These are phyloP conservation scores for Cabera pusaria DNA, from an alignment of 2,888 invertebrate species.

Conservation along the genomic window DNA sequence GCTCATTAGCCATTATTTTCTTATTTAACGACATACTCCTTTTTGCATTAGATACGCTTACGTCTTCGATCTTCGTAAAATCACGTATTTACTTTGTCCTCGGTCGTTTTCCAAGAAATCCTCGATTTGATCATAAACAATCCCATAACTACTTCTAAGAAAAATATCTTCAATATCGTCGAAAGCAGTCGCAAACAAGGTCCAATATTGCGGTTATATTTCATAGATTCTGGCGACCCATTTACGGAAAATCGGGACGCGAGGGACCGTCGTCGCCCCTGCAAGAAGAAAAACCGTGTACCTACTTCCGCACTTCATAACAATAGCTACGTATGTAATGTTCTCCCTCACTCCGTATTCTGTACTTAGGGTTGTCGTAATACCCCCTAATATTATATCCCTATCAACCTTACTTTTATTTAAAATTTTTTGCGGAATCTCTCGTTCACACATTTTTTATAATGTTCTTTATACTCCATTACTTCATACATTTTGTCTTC, in stretches of 20 bases:
- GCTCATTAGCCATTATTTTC: too few relatives aligned
- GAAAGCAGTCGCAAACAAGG: conserved; percentile 23
- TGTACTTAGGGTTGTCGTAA: conserved; percentile 10
- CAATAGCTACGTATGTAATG: conserved; percentile 27
- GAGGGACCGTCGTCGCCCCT: conserved; percentile 24
- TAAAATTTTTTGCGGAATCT: too few relatives aligned
- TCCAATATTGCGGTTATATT: conserved; percentile 26
- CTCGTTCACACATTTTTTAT: too few relatives aligned
- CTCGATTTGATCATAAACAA: conserved; percentile 15
- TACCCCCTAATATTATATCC: neutral
- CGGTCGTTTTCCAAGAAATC: too few relatives aligned
- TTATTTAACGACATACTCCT: too few relatives aligned
- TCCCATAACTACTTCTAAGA: conserved; percentile 15
- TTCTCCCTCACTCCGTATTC: conserved; percentile 18
- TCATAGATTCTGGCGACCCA: conserved; percentile 29
- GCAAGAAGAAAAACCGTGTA: conserved; percentile 24
- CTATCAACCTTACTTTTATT: conserved; percentile 1
- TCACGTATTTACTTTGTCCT: neutral
- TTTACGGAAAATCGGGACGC: conserved; percentile 29
- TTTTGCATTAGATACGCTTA: too few relatives aligned
- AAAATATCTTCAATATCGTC: conserved; percentile 28
- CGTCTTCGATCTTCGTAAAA: too few relatives aligned
- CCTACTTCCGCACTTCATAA: conserved; percentile 26
- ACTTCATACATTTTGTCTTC: too few relatives aligned
- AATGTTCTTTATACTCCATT: too few relatives aligned